Base-by-base conservation (phyloP, 1,140 invertebrate species). In the Heterodera schachtii region DNA sequence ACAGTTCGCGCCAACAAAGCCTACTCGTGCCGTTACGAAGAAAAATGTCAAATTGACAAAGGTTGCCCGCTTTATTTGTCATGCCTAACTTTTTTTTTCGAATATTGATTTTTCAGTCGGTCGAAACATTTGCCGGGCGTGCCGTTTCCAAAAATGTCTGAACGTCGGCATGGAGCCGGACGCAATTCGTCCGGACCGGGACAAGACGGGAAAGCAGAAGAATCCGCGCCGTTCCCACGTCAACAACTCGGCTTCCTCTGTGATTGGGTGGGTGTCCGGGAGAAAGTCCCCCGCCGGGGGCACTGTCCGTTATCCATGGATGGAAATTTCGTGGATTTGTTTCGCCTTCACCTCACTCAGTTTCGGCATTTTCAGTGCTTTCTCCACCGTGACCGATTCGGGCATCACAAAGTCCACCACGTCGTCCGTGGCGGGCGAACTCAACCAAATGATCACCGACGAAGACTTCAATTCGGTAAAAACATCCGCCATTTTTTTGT, bases 121-220 rank as follows among this genome's bases (percentile, higher is more conserved):
- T 69, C 82, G 92, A 73, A 92, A 92, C 86, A 91, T 92, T 81
- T 92, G 92, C 83, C 91, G 92, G 81, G 89, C 91, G 0, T 92
- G 92, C 83, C 87, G 92, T 16, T 92, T 92, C 85, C 90, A 90
- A 78, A 92, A 92, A 85, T 92, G 92, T 85, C 84, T 92, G 41
- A 87, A 90, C 73, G 90, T 92, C n/a, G 92, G 92, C 57, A 92
- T 92, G 92, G 92, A 92, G 80, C 90, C 88, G 83, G 91, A 92
- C 85, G 86, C 87, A 21, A 88, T 88, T 49, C 81, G 87, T 41
- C 87, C 87, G 64, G 87, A 88, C 75, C 80, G 88, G 9, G 88
- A 89, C 79, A 90, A 90, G 82, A 89, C 88, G 21, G 88, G 88
- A 16, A 73, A 85, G 16, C 88, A 89, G 75, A 86, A 86, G 85